A percentile compares a stretch with the other conserved stretches of the same genome.
Conservation (phyloP, 2,113 vertebrate genomes). For the Apistogramma diplotaenia region DNA sequence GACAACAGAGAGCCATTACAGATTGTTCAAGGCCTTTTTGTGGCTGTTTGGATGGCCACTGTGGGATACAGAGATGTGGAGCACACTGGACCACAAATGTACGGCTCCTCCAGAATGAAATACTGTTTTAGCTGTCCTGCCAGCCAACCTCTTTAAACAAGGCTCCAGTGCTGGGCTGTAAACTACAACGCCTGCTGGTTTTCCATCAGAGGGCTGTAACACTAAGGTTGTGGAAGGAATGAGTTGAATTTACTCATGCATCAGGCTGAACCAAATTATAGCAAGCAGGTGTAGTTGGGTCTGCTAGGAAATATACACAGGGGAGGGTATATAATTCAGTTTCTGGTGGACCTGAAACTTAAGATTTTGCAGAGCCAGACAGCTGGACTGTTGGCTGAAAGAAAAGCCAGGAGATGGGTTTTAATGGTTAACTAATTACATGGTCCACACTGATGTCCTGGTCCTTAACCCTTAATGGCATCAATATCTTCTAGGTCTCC, state of each 20-base stretch:
- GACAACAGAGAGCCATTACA: slow-evolving; percentile 42
- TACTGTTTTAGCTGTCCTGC: slow-evolving; percentile 42
- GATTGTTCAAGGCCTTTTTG: slow-evolving; percentile 31
- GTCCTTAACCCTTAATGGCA: slow-evolving; percentile 17
- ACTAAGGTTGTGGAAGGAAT: slow-evolving; percentile 18
- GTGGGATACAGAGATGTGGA: slow-evolving; percentile 34
- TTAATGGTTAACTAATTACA: slow-evolving; percentile 24
- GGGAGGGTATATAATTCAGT: neutral
- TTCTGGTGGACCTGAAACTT: slow-evolving; percentile 36
- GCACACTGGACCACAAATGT: slow-evolving; percentile 39
- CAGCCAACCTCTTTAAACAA: slow-evolving; percentile 31
- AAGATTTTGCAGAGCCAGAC: slow-evolving; percentile 61
- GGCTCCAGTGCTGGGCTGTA: slow-evolving; percentile 4
- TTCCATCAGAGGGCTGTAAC: slow-evolving; percentile 30
- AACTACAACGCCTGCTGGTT: slow-evolving; percentile 36
- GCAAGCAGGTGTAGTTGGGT: slow-evolving; percentile 19
- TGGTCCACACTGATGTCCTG: slow-evolving; percentile 19
- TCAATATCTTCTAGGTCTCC: slow-evolving; percentile 32
- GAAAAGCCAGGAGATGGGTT: slow-evolving; percentile 33
- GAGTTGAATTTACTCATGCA: neutral
- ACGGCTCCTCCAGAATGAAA: slow-evolving; percentile 37
- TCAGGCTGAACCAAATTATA: slow-evolving; percentile 13
- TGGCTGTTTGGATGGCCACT: slow-evolving; percentile 32
- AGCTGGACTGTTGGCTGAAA: slow-evolving; percentile 77
- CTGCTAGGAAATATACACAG: neutral